Base-by-base conservation (phyloP, 2,113 vertebrate species). In the Ctenodactylus gundi region DNA sequence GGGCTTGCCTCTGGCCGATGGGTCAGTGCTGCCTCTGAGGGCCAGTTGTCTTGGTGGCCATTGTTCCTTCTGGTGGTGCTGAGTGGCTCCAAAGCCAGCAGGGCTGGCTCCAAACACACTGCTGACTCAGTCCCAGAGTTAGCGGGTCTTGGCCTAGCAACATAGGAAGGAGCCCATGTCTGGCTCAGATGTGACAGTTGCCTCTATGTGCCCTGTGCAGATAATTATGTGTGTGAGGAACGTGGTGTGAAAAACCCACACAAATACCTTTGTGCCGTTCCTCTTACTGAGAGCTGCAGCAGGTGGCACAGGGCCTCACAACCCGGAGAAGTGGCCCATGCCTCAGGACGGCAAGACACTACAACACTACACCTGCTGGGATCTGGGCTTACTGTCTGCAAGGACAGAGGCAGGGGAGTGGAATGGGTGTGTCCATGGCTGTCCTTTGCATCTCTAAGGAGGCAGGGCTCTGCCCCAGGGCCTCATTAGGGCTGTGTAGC, bases 161-260 rank as follows among this genome's bases (percentile, higher is more conserved):
- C 88, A 60, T 85, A 78, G 85, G 82, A 93, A 85, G 80, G 68
- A 13, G 92, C 0, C 95, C 64, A 57, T 83, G 90, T 86, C 93
- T 94, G 95, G 96, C 93, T 4, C 75, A 91, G 84, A n/a, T 62
- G 20, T 76, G 92, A 94, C 85, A 20, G 0, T 0, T 11, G 60
- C 51, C 95, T 88, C 87, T 91, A 85, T 73, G 80, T 72, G 88
- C 76, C 77, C 80, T 0, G 14, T 11, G 41, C 25, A 39, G 75
- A 89, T 65, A 62, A 87, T 70, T 81, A 55, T 84, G 81, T 18
- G 6, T 57, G 64, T 76, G 77, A 88, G 91, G 81, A 87, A 15
- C 7, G 5, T 4, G 17, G 0, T 0, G 18, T 17, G 4, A 36
- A 73, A 4, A 4, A 36, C 29, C 15, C 36, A 4, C 0, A 11